Evolutionary conservation across 2,888 invertebrate genomes (phyloP).

Genomic region (Machimus rusticus): DNA sequence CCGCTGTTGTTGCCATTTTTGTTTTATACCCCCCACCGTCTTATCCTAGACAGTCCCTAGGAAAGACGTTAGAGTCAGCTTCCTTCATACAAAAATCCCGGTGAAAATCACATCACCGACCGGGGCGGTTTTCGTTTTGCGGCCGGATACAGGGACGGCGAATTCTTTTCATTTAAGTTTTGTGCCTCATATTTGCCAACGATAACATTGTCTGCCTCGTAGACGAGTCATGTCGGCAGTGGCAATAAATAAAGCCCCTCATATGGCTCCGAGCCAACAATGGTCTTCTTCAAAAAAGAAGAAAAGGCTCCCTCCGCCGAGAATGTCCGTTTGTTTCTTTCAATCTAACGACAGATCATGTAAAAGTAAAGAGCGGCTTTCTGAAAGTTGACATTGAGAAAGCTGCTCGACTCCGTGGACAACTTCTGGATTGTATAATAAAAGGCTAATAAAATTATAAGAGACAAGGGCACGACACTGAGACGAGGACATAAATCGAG

Average conservation of each 20-base stretch:
- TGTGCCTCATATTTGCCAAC: not conserved
- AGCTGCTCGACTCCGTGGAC: not conserved
- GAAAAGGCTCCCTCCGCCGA: not conserved
- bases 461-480: slow-evolving; percentile 17
- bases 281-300: not conserved
- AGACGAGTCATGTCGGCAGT: slow-evolving; percentile 2
- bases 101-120: not conserved
- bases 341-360: not conserved
- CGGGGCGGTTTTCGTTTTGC: not conserved
- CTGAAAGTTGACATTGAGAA: slow-evolving; percentile 22
- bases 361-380: not conserved
- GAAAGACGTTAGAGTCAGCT: not conserved
- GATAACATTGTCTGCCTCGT: slow-evolving; percentile 8
- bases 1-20: not conserved
- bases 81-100: not conserved
- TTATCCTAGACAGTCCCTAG: not conserved
- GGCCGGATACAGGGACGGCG: not conserved
- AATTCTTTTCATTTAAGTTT: slow-evolving; percentile 25
- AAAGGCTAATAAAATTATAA: slow-evolving; percentile 1
- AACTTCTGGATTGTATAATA: slow-evolving; percentile 17
- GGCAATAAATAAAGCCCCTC: slow-evolving; percentile 1
- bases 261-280: not conserved
- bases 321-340: not conserved
- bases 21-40: not conserved
- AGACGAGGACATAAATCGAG: not conserved